A percentile compares a stretch with the other conserved stretches of the same genome.
phyloP scores from a whole-genome alignment of 2,113 vertebrate species.

The Triplophysa tibetana region DNA sequence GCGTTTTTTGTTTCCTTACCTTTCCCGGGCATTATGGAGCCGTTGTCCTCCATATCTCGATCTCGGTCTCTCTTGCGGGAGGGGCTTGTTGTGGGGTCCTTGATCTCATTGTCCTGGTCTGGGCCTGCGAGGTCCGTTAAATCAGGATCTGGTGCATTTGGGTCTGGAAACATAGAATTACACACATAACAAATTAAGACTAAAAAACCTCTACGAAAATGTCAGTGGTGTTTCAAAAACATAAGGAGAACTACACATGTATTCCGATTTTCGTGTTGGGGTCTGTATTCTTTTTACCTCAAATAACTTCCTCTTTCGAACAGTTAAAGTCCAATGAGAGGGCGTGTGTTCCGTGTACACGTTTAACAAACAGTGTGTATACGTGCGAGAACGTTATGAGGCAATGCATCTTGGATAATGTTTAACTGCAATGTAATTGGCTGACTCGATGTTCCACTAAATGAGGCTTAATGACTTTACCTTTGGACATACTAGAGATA shows the following conservation, averaged over 20 bases:
- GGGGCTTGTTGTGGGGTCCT: conserved; percentile 46
- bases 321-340: conserved; percentile 8
- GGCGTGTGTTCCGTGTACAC: neutral
- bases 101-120: conserved; percentile 49
- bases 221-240: neutral
- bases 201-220: neutral
- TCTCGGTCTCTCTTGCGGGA: conserved; percentile 15
- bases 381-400: neutral
- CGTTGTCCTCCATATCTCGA: neutral
- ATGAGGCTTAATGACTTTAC: conserved; percentile 32
- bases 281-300: neutral
- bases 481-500: conserved; percentile 34
- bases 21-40: conserved; percentile 35
- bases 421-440: conserved; percentile 18
- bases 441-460: conserved; percentile 23
- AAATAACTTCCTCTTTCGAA: conserved; percentile 11
- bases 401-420: conserved; percentile 19
- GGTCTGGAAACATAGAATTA: conserved; percentile 32
- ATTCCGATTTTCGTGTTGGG: neutral
- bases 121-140: conserved; percentile 40
- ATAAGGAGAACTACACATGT: conserved; percentile 5
- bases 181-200: conserved; percentile 30
- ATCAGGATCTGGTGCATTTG: conserved; percentile 35
- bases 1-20: conserved; percentile 30
- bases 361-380: neutral